Base-by-base conservation (phyloP, 2,888 invertebrate genomes). In the Lithophane ornitopus region DNA sequence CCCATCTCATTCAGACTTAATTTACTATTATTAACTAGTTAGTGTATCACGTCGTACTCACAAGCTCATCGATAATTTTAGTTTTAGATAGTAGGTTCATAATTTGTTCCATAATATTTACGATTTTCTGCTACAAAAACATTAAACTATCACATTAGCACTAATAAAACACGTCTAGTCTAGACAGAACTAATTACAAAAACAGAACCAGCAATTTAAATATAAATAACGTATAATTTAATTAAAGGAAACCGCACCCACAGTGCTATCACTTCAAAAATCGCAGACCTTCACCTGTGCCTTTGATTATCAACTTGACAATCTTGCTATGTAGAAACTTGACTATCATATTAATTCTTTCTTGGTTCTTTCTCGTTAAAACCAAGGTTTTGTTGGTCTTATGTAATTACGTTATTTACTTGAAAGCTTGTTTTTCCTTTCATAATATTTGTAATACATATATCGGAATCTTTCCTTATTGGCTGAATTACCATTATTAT, bases 211-310 rank as follows among this genome's bases (percentile, higher is more conserved):
- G 56, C 39, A 44, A 82, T 76, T 82, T 73, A 65, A 68, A 67
- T 62, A 49, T 58, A 62, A 75, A 78, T 67, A 58, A 65, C 34
- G 28, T 19, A 56, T 4, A 34, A 54, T 66, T 74, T 67, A 80
- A 78, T 75, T 80, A 66, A 74, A 70, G 12, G 52, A 49, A 68
- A 73, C 75, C 58, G 28, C 74, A 74, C 80, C 73, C 62, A 74
- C 34, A 9, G 4, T 68, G 66, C 16, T 68, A 59, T 72, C 61
- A 44, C 9, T 26, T 56, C 58, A 66, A 82, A 79, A 83, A 79
- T 70, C 63, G 34, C 28, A 28, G 28, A 82, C 89, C 89, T 90
- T 90, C 83, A 89, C 88, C 87, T 82, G 34, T 82, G 78, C 68
- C 70, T 77, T 76, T 81, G 82, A 85, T 89, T 83, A 89, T 87